Conservation (phyloP, 2,113 vertebrate species). For the Irena cyanogastra region DNA sequence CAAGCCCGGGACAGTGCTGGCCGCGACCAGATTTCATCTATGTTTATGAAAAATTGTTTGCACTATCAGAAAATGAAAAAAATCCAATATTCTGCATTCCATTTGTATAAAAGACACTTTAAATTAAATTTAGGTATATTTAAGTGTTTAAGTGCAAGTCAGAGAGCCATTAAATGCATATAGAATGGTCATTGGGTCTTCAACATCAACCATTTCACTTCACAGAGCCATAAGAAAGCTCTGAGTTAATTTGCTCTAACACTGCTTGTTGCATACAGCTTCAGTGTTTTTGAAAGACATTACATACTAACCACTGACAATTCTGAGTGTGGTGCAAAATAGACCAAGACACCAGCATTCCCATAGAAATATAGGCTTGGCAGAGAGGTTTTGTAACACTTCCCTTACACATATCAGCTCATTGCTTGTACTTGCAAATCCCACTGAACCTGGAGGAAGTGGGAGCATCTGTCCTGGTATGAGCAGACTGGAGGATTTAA, state of each 20-base stretch:
- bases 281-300: neutral
- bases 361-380: neutral
- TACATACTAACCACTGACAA: neutral
- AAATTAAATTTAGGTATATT: neutral
- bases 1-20: too few relatives aligned
- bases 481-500: neutral
- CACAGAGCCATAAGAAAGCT: neutral
- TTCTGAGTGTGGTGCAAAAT: neutral
- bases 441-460: neutral
- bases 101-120: neutral
- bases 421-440: neutral
- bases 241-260: neutral
- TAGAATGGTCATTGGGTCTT: neutral
- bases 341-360: neutral
- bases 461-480: neutral
- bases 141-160: neutral
- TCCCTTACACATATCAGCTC: neutral
- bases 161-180: neutral
- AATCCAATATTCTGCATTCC: neutral
- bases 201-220: neutral
- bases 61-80: neutral
- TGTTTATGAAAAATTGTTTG: neutral
- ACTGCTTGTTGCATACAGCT: neutral
- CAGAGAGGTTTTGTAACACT: neutral
- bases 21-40: too few relatives aligned